Percentiles rank a stretch among this genome's conserved stretches.
These are phyloP conservation scores for Meghimatium bilineatum DNA, from an alignment of 2,888 invertebrate genomes.

Conservation along the genomic window DNA sequence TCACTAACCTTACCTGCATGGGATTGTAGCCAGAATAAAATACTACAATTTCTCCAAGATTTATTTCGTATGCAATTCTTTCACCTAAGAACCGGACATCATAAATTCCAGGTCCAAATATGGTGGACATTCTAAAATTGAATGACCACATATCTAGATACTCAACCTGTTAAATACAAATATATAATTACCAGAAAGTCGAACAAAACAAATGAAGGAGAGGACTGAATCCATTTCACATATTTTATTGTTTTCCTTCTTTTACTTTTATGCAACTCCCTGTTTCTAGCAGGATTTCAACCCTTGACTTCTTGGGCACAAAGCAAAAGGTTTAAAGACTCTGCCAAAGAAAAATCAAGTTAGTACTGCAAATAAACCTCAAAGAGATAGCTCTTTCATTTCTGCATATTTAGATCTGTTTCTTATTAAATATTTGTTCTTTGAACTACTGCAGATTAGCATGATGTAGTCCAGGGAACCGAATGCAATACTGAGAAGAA, in stretches of 20 bases:
- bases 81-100: constrained; percentile 65
- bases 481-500: too few relatives aligned
- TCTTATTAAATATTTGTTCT: too few relatives aligned
- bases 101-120: constrained; percentile 66
- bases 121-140: constrained; percentile 64
- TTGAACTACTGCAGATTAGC: too few relatives aligned
- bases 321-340: too few relatives aligned
- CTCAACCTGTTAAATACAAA: constrained; percentile 56
- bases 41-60: constrained; percentile 69
- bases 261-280: background rate
- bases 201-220: background rate
- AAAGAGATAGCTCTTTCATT: too few relatives aligned
- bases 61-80: constrained; percentile 70
- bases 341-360: too few relatives aligned
- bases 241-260: too few relatives aligned
- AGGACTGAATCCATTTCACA: background rate
- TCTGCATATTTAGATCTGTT: too few relatives aligned
- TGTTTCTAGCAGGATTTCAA: too few relatives aligned
- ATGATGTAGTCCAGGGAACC: too few relatives aligned
- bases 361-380: too few relatives aligned
- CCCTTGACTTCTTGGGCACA: too few relatives aligned
- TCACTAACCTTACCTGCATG: constrained; percentile 6
- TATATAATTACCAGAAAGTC: background rate
- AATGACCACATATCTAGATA: constrained; percentile 70
- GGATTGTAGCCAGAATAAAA: constrained; percentile 58